A percentile compares a stretch with the other conserved stretches of the same genome.
Evolutionary conservation across 1,140 invertebrate genomes (phyloP).

Genomic region (Trichoplusia ni): DNA sequence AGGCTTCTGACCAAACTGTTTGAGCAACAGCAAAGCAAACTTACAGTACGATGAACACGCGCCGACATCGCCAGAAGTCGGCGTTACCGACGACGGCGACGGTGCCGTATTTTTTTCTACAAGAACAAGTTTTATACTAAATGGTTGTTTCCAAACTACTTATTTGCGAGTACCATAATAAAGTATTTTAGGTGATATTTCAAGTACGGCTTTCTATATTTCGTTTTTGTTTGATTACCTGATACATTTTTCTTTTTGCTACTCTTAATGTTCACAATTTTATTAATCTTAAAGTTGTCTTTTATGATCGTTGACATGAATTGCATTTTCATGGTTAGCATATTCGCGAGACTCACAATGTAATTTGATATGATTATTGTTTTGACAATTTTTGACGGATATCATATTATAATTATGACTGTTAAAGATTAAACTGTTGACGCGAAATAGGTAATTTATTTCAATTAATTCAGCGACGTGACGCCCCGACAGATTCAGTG

Average conservation of each 20-base stretch:
- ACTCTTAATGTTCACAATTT: no score
- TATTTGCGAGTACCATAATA: no score
- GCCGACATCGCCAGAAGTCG: slow-evolving; percentile 10
- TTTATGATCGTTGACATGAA: no score
- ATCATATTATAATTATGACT: slow-evolving; percentile 55
- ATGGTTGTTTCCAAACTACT: background rate
- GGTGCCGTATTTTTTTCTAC: slow-evolving; percentile 9
- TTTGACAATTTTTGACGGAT: slow-evolving; percentile 45
- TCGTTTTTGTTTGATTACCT: no score
- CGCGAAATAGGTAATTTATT: slow-evolving; percentile 63
- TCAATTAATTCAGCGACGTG: slow-evolving; percentile 70
- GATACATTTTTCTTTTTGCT: no score
- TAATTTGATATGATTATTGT: slow-evolving; percentile 38
- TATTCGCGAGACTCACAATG: no score
- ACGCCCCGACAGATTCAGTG: slow-evolving; percentile 65
- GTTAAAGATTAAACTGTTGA: slow-evolving; percentile 57
- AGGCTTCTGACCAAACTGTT: slow-evolving; percentile 55
- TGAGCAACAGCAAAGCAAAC: slow-evolving; percentile 45
- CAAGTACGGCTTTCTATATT: no score
- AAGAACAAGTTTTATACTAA: slow-evolving; percentile 8
- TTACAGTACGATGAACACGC: slow-evolving; percentile 31
- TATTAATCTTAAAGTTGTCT: no score
- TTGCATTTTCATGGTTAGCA: no score
- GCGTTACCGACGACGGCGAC: slow-evolving; percentile 1
- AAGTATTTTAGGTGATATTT: no score